Conservation (phyloP, 1,140 invertebrate species). For the Mylabris phalerata region DNA sequence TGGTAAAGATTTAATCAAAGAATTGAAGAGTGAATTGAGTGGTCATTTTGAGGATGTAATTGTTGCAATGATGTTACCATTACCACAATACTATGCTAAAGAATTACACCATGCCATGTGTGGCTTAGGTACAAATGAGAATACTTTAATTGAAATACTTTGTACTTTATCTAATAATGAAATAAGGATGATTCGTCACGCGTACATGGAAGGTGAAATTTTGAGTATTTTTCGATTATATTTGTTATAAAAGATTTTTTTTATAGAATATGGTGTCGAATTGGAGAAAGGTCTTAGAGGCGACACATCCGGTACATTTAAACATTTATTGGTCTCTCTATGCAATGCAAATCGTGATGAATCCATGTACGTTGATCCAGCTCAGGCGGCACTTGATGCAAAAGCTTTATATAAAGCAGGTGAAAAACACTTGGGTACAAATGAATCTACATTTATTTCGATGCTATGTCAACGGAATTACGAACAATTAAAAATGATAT, state of each 20-base stretch:
- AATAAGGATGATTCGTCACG: slow-evolving; percentile 70
- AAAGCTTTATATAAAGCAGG: slow-evolving; percentile 67
- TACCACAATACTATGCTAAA: slow-evolving; percentile 80
- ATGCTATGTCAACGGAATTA: slow-evolving; percentile 71
- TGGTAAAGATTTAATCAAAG: slow-evolving; percentile 84
- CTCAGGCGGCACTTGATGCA: slow-evolving; percentile 60
- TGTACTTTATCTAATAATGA: slow-evolving; percentile 83
- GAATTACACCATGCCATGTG: slow-evolving; percentile 79
- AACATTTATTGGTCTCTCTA: slow-evolving; percentile 70
- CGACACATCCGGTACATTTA: slow-evolving; percentile 81
- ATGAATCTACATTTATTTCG: slow-evolving; percentile 80
- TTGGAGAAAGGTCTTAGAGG: slow-evolving; percentile 71
- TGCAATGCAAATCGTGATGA: slow-evolving; percentile 64
- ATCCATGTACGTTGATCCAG: slow-evolving; percentile 56
- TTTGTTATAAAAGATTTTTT: not conserved
- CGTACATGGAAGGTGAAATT: slow-evolving; percentile 77
- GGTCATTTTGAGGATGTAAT: slow-evolving; percentile 87
- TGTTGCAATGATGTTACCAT: slow-evolving; percentile 80
- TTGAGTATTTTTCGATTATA: slow-evolving; percentile 6
- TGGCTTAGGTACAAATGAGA: slow-evolving; percentile 79
- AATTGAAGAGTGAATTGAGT: slow-evolving; percentile 83
- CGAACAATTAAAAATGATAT: slow-evolving; percentile 59
- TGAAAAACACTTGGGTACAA: slow-evolving; percentile 73
- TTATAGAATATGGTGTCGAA: slow-evolving; percentile 61
- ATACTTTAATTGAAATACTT: slow-evolving; percentile 82